phyloP scores from a whole-genome alignment of 2,888 invertebrate species.

The Zootermopsis nevadensis region DNA sequence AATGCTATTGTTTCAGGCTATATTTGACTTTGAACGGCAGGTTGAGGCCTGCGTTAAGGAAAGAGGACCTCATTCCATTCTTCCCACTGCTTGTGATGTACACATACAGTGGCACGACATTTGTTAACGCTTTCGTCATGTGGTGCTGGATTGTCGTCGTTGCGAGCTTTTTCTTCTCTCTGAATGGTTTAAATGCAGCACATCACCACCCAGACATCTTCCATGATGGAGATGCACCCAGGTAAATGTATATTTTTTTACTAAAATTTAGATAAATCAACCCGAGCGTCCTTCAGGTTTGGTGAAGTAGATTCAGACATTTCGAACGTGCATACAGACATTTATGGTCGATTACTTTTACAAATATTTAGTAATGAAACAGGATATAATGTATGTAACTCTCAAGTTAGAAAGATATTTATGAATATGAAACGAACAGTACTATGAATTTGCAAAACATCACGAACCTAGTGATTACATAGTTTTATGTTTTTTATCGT shows the following conservation, averaged over 20 bases:
- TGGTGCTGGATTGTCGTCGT: slow-evolving; percentile 71
- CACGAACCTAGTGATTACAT: no score
- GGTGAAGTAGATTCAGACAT: no score
- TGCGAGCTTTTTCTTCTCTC: slow-evolving; percentile 72
- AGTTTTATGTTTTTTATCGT: no score
- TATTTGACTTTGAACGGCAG: neutral
- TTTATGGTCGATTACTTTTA: no score
- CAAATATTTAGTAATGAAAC: no score
- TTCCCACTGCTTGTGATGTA: slow-evolving; percentile 52
- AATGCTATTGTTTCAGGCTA: neutral
- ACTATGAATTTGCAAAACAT: no score
- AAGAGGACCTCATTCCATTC: slow-evolving; percentile 47
- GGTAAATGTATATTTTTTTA: slow-evolving; percentile 58
- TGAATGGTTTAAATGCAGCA: slow-evolving; percentile 77
- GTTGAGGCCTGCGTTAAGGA: neutral
- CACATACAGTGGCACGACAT: slow-evolving; percentile 54
- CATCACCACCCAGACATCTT: slow-evolving; percentile 84
- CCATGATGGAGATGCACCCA: slow-evolving; percentile 79
- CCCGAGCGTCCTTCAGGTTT: no score
- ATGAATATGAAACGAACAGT: no score
- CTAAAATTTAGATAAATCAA: no score
- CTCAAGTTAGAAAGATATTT: no score
- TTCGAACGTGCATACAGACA: no score
- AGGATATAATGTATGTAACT: no score
- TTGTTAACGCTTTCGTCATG: slow-evolving; percentile 61